These are phyloP conservation scores for Bradynema listronoti DNA, from an alignment of 1,140 invertebrate species.

Conservation along the genomic window DNA sequence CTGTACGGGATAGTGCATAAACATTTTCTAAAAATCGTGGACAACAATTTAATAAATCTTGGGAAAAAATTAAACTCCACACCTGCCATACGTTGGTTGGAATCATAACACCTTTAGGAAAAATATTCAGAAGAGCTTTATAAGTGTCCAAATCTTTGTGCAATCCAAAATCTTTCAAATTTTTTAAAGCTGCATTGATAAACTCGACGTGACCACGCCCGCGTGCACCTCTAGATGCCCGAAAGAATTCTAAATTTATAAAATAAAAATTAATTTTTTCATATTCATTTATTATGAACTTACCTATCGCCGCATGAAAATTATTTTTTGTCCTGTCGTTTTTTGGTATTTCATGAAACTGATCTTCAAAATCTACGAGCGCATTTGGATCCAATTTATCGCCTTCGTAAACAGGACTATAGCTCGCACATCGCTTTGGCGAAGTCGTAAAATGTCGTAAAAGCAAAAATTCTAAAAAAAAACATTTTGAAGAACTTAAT, in stretches of 20 bases:
- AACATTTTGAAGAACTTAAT: too few relatives aligned
- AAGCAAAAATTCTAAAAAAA: too few relatives aligned
- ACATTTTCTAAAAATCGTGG: slow-evolving; percentile 38
- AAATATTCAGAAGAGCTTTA: slow-evolving; percentile 77
- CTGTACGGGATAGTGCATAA: slow-evolving; percentile 86
- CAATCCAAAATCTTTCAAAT: slow-evolving; percentile 78
- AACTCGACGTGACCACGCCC: slow-evolving; percentile 79
- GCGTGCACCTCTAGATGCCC: slow-evolving; percentile 26
- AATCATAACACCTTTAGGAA: slow-evolving; percentile 84
- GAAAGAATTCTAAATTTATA: slow-evolving; percentile 38
- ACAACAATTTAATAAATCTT: not conserved
- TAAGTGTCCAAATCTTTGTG: slow-evolving; percentile 83
- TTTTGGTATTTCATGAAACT: slow-evolving; percentile 32
- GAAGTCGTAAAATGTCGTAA: too few relatives aligned
- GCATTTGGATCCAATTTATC: slow-evolving; percentile 6
- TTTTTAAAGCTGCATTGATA: slow-evolving; percentile 76
- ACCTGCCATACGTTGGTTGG: slow-evolving; percentile 73
- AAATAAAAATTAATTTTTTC: too few relatives aligned
- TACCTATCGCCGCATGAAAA: slow-evolving; percentile 27
- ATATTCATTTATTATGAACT: slow-evolving; percentile 6
- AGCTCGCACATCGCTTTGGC: too few relatives aligned
- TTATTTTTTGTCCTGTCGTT: slow-evolving; percentile 31
- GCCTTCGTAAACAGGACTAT: not conserved
- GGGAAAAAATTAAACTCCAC: not conserved
- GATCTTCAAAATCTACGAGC: slow-evolving; percentile 23